A percentile compares a stretch with the other conserved stretches of the same genome.
Evolutionary conservation across 2,113 vertebrate genomes (phyloP).

Genomic region (Stigmatopora argus): DNA sequence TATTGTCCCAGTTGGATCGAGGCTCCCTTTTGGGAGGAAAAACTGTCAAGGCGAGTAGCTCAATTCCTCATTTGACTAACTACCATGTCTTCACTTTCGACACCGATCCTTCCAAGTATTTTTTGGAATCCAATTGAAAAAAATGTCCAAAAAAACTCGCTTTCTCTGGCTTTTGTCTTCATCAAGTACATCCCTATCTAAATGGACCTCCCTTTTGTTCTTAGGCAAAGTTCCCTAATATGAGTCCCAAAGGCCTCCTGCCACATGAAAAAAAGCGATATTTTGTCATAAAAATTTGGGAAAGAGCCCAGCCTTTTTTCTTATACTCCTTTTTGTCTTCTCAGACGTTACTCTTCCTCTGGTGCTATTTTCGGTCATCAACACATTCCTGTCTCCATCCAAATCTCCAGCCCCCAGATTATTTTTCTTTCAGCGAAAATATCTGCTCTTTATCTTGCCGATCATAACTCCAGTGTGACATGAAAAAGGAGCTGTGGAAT

Average conservation of each 20-base stretch:
- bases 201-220: slow-evolving; percentile 58
- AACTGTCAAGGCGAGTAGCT: slow-evolving; percentile 15
- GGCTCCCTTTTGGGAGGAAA: slow-evolving; percentile 11
- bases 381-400: slow-evolving; percentile 50
- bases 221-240: slow-evolving; percentile 44
- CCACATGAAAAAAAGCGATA: slow-evolving; percentile 56
- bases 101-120: slow-evolving; percentile 40
- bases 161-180: slow-evolving; percentile 44
- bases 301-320: slow-evolving; percentile 41
- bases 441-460: slow-evolving; percentile 55
- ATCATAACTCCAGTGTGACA: slow-evolving; percentile 56
- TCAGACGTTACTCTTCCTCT: slow-evolving; percentile 55
- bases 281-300: slow-evolving; percentile 42
- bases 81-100: slow-evolving; percentile 16
- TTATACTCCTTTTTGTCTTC: slow-evolving; percentile 36
- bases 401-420: slow-evolving; percentile 48
- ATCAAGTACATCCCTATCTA: slow-evolving; percentile 47
- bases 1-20: slow-evolving; percentile 22
- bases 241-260: slow-evolving; percentile 55
- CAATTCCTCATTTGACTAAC: slow-evolving; percentile 30
- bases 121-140: slow-evolving; percentile 19
- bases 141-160: slow-evolving; percentile 30
- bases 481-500: slow-evolving; percentile 43
- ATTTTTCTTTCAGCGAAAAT: slow-evolving; percentile 55
- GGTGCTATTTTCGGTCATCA: slow-evolving; percentile 56